Conservation (phyloP, 2,113 vertebrate species). For the Actenoides hombroni region DNA sequence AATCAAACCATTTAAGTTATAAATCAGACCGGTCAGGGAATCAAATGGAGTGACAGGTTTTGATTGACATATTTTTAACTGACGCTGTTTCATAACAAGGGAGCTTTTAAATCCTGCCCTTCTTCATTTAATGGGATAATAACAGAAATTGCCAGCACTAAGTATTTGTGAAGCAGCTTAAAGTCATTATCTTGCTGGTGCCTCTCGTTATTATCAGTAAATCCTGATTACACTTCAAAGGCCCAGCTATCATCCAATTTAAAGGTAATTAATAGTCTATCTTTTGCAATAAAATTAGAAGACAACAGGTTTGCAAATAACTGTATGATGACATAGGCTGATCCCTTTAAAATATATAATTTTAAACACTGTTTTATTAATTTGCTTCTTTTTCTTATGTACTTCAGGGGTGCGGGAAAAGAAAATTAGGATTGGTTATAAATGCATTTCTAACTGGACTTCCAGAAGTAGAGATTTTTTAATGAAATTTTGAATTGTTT, state of each 20-base stretch:
- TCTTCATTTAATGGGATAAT: slow-evolving; percentile 6
- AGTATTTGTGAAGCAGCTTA: slow-evolving; percentile 1
- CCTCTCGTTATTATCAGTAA: background rate
- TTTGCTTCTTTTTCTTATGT: background rate
- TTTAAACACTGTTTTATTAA: background rate
- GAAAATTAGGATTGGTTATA: background rate
- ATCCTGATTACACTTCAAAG: slow-evolving; percentile 36
- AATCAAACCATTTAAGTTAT: background rate
- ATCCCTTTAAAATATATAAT: background rate
- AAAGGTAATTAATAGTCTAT: background rate
- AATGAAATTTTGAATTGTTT: background rate
- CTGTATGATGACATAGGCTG: background rate
- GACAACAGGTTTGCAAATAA: background rate
- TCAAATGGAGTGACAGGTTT: background rate
- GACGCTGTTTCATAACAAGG: background rate
- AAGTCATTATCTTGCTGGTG: slow-evolving; percentile 16
- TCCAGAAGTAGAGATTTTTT: background rate
- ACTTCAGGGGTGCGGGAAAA: fast-evolving
- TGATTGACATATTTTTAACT: background rate
- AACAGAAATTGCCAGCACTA: background rate
- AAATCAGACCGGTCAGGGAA: background rate
- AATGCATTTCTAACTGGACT: background rate
- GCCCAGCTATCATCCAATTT: background rate
- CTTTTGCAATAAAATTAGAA: slow-evolving; percentile 25
- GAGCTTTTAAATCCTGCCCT: background rate